Base-by-base conservation (phyloP, 2,797 vertebrate species). In the Gymnoscopelus braueri region DNA sequence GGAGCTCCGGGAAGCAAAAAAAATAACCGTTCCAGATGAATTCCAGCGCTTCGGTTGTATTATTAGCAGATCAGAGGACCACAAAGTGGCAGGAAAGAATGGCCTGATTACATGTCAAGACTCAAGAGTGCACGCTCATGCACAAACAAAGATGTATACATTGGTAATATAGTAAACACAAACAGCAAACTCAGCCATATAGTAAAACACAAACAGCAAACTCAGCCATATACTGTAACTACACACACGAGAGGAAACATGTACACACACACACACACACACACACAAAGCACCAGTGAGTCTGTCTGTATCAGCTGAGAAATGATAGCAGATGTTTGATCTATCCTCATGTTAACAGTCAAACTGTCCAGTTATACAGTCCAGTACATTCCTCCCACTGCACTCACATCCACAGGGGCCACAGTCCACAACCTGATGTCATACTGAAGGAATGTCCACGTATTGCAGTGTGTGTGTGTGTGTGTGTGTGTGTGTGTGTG, bases 251-350 rank as follows among this genome's bases (percentile, higher is more conserved):
- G 50, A 51, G n/a, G 50, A 51, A 29, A 74, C 75, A 75, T 35
- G 50, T 60, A 66, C 2, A 66, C 3, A 47, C 60, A 19, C 56
- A 58, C 60, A 60, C 65, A 72, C 56, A 77, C 70, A 72, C 71
- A 69, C 71, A 68, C 10, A 77, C 50, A 74, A 80, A 81, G 75
- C 66, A 72, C 64, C 71, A 76, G 71, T 81, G 67, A 75, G 71
- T 79, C 66, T 14, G 39, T 54, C 32, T 14, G 9, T 78, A 86
- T 90, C 85, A 84, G 78, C 83, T 75, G 79, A 61, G 77, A 86
- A 89, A 78, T 72, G 75, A 87, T 76, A 82, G 71, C 87, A 93
- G 87, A 91, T 91, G 85, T 88, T 72, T 84, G 79, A 87, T 84
- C 74, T 74, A 77, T 80, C 74, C 44, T 74, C 74, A 48, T 78